Percentiles rank a stretch among this genome's conserved stretches.
phyloP scores from a whole-genome alignment of 2,797 vertebrate genomes.

The Carapus acus region DNA sequence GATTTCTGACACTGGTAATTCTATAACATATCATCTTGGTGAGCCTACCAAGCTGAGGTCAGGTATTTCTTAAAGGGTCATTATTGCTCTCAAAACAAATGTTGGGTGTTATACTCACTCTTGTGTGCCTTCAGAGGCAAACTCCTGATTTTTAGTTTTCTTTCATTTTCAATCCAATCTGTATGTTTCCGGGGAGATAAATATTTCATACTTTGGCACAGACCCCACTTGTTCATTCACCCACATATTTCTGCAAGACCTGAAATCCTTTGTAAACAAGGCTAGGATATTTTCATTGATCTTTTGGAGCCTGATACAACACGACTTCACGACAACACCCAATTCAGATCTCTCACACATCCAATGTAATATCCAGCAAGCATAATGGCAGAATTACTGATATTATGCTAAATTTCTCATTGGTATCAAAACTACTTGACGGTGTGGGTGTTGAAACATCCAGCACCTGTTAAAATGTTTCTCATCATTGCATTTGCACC shows the following conservation, averaged over 20 bases:
- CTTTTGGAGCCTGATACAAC: constrained; percentile 1
- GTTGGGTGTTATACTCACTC: too few relatives aligned
- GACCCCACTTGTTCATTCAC: not conserved
- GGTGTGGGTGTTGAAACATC: not conserved
- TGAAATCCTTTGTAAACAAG: not conserved
- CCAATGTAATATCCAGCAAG: not conserved
- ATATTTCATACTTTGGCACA: not conserved
- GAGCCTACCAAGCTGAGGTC: too few relatives aligned
- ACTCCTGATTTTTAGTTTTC: not conserved
- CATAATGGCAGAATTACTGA: not conserved
- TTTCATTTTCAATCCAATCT: not conserved
- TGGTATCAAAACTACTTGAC: too few relatives aligned
- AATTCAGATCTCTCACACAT: constrained; percentile 5
- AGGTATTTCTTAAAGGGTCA: too few relatives aligned
- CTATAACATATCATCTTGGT: too few relatives aligned
- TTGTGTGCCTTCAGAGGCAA: constrained; percentile 1
- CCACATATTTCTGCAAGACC: not conserved
- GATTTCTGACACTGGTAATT: too few relatives aligned
- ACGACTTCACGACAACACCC: too few relatives aligned
- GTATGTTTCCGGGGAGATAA: not conserved
- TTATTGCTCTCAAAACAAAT: too few relatives aligned
- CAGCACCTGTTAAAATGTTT: not conserved
- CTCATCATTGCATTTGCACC: not conserved
- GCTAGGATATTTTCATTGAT: too few relatives aligned
- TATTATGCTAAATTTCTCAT: not conserved